A percentile compares a stretch with the other conserved stretches of the same genome.
These are phyloP conservation scores for Oryzias sinensis DNA, from an alignment of 2,797 vertebrate genomes.

Conservation along the genomic window DNA sequence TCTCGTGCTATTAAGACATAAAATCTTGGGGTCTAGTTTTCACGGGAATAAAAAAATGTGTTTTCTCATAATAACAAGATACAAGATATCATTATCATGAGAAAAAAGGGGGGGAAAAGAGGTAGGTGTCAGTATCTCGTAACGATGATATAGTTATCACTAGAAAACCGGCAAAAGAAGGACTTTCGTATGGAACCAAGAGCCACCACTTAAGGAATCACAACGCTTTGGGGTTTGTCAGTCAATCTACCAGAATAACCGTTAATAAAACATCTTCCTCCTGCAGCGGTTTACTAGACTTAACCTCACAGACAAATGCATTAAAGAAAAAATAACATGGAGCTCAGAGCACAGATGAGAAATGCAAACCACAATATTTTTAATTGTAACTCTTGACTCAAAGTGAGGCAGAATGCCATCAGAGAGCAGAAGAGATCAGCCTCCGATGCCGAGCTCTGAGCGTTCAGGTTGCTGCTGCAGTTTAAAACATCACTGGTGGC, in stretches of 20 bases:
- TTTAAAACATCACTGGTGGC: slow-evolving; percentile 72
- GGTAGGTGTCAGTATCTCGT: too few species aligned
- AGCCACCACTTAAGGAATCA: slow-evolving; percentile 16
- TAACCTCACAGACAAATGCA: slow-evolving; percentile 36
- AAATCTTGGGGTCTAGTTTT: too few species aligned
- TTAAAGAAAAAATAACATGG: slow-evolving; percentile 16
- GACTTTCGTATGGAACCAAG: too few species aligned
- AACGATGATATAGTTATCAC: too few species aligned
- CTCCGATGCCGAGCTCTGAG: slow-evolving; percentile 40
- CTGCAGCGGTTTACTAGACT: slow-evolving; percentile 15
- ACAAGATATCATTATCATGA: too few species aligned
- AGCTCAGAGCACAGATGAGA: neutral
- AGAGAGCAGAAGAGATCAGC: slow-evolving; percentile 48
- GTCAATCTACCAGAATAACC: slow-evolving; percentile 38
- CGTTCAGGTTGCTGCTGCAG: slow-evolving; percentile 58
- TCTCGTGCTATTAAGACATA: too few species aligned
- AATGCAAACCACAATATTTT: slow-evolving; percentile 46
- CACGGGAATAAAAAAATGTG: too few species aligned
- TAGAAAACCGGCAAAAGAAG: too few species aligned
- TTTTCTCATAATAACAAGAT: too few species aligned
- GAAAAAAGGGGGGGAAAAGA: too few species aligned
- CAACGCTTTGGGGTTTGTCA: slow-evolving; percentile 32
- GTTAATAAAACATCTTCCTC: slow-evolving; percentile 53
- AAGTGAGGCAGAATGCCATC: slow-evolving; percentile 50
- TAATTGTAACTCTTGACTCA: slow-evolving; percentile 42